Evolutionary conservation across 2,113 vertebrate genomes (phyloP).

Genomic region (Fukomys damarensis): DNA sequence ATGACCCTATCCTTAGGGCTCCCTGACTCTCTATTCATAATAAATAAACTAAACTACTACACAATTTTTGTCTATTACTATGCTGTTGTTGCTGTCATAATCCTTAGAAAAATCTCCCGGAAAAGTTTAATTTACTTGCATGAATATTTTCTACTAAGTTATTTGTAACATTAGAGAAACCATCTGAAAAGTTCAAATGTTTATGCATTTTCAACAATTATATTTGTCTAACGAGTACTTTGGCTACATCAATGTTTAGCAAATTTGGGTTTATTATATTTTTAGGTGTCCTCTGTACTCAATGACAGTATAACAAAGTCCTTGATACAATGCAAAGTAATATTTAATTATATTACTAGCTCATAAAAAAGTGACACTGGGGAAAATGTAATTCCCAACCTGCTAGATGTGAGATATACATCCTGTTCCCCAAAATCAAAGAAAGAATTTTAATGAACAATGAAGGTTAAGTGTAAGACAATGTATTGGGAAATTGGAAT

Average conservation of each 20-base stretch:
- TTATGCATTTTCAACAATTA: slow-evolving; percentile 8
- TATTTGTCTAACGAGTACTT: not conserved
- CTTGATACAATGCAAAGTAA: not conserved
- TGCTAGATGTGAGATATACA: not conserved
- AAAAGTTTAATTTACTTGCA: not conserved
- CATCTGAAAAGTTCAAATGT: not conserved
- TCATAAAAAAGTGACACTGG: not conserved
- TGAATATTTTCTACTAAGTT: not conserved
- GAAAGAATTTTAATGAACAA: not conserved
- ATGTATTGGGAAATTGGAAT: not conserved
- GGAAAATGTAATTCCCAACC: not conserved
- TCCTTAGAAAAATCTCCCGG: not conserved
- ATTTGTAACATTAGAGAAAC: not conserved
- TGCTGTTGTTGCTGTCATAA: not conserved
- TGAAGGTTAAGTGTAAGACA: not conserved
- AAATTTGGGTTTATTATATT: not conserved
- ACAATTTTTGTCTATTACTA: not conserved
- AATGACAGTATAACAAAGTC: not conserved
- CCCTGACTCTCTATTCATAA: not conserved
- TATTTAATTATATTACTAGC: not conserved
- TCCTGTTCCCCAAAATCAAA: not conserved
- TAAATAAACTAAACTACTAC: not conserved
- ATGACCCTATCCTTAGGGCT: not conserved
- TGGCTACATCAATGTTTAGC: not conserved
- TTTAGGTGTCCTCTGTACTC: not conserved